A percentile compares a stretch with the other conserved stretches of the same genome.
phyloP scores from a whole-genome alignment of 2,797 vertebrate species.

The Semaprochilodus insignis region DNA sequence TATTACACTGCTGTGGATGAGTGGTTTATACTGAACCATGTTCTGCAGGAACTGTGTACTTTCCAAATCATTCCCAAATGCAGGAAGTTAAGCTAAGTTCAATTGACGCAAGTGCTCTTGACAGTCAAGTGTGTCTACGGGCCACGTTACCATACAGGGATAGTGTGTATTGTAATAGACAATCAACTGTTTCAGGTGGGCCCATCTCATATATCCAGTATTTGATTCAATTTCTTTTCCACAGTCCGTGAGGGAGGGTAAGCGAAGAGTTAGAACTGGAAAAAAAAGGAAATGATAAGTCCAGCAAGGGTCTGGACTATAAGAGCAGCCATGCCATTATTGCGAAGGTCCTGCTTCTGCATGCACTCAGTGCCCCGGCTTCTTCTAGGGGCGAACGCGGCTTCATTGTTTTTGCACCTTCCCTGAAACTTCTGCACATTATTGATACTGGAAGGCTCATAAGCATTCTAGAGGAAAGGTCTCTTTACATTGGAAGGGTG shows the following conservation, averaged over 20 bases:
- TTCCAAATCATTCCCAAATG: constrained; percentile 54
- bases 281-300: constrained; percentile 57
- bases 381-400: constrained; percentile 37
- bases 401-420: constrained; percentile 59
- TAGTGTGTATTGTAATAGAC: constrained; percentile 38
- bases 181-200: constrained; percentile 61
- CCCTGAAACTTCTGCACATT: constrained; percentile 54
- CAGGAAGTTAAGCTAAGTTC: constrained; percentile 43
- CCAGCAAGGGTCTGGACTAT: not conserved
- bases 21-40: constrained; percentile 51
- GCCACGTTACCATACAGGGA: constrained; percentile 22
- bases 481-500: constrained; percentile 61
- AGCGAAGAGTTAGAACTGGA: constrained; percentile 52
- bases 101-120: constrained; percentile 43
- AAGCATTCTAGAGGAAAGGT: constrained; percentile 55
- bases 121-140: constrained; percentile 30
- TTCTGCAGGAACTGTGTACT: constrained; percentile 33
- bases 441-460: constrained; percentile 59
- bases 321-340: constrained; percentile 22
- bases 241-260: constrained; percentile 45
- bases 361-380: constrained; percentile 36
- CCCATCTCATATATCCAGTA: constrained; percentile 41
- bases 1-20: constrained; percentile 33
- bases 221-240: constrained; percentile 40
- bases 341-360: constrained; percentile 40